phyloP scores from a whole-genome alignment of 2,797 vertebrate genomes.

The Pseudochirops cupreus region DNA sequence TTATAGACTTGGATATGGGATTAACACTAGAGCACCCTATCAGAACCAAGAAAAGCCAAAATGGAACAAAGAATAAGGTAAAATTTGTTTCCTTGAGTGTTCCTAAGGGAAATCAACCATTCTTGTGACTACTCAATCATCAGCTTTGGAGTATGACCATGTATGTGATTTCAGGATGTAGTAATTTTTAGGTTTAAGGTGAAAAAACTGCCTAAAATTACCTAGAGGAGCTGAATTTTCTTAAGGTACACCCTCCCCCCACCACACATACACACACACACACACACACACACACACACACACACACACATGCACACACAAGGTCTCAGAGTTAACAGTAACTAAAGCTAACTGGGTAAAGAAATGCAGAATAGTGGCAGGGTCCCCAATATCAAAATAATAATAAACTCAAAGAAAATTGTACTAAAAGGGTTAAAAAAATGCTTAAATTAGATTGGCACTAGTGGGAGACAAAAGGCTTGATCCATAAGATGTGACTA shows the following conservation, averaged over 20 bases:
- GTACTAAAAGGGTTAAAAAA: conserved; percentile 1
- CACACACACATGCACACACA: no score
- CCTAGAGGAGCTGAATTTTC: not conserved
- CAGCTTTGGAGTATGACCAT: not conserved
- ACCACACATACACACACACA: no score
- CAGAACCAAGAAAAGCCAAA: not conserved
- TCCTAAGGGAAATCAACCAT: not conserved
- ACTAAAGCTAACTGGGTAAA: not conserved
- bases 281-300: no score
- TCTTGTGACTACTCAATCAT: not conserved
- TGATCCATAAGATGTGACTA: conserved; percentile 42
- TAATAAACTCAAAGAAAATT: not conserved
- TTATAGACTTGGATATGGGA: not conserved
- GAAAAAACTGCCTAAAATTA: conserved; percentile 44
- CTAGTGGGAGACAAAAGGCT: not conserved
- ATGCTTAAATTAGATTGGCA: not conserved
- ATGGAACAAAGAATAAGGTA: not conserved
- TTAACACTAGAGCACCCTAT: not conserved
- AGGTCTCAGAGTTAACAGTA: not conserved
- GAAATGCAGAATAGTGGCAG: not conserved
- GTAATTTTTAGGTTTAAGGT: conserved; percentile 41
- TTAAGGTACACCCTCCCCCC: not conserved
- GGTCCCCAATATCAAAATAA: not conserved
- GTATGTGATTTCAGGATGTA: not conserved
- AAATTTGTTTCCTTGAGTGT: not conserved